Evolutionary conservation across 2,797 vertebrate genomes (phyloP).

Genomic region (Platalea minor): DNA sequence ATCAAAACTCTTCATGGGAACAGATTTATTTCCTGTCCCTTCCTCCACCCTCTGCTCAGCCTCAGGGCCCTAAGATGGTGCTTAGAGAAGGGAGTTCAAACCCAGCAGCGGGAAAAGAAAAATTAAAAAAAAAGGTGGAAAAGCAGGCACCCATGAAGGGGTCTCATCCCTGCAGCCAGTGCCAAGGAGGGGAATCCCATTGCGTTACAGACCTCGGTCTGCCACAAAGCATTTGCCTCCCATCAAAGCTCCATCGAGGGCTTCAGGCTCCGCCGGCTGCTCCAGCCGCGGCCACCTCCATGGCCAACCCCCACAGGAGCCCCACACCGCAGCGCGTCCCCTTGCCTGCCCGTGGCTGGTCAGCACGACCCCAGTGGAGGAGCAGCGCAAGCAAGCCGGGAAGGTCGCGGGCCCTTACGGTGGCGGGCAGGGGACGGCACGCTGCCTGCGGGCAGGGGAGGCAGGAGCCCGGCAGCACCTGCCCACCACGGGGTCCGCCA

Average conservation of each 20-base stretch:
- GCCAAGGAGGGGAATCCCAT: not conserved
- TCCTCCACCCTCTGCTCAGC: not conserved
- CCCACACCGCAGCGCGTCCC: rapidly evolving
- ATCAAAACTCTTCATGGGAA: not conserved
- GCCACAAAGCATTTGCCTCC: not conserved
- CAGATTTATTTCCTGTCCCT: not conserved
- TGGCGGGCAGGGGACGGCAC: not conserved
- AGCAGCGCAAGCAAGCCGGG: not conserved
- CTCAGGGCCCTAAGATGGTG: not conserved
- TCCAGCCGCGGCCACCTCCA: not conserved
- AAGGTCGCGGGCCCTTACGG: rapidly evolving
- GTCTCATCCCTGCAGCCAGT: not conserved
- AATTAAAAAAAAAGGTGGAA: not conserved
- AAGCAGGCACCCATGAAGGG: not conserved
- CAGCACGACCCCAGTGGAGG: rapidly evolving
- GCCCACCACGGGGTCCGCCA: rapidly evolving
- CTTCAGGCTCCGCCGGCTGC: not conserved
- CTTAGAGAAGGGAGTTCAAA: not conserved
- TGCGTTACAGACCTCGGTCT: rapidly evolving
- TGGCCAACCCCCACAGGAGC: rapidly evolving
- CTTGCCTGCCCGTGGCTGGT: rapidly evolving
- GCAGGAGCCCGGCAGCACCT: not conserved
- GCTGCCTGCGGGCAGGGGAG: not conserved
- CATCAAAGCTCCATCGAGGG: not conserved
- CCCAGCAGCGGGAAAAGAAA: not conserved